Base-by-base conservation (phyloP, 2,888 invertebrate genomes). In the Nemotelus pantherinus region DNA sequence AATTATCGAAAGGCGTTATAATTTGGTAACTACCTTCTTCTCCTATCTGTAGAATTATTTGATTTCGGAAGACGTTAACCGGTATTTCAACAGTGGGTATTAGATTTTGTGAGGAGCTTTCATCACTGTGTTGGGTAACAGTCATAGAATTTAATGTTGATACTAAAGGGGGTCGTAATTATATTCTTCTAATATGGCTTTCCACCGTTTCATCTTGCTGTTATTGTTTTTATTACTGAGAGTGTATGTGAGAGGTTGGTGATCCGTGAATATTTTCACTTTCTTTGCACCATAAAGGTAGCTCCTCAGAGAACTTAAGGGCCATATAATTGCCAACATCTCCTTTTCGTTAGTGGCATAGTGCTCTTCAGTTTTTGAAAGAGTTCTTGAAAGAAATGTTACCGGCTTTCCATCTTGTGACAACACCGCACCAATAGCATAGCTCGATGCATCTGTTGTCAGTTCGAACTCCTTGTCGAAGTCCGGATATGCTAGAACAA, bases 151-250 rank as follows among this genome's bases (percentile, higher is more conserved):
- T 53, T 53, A 25, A 25, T 25, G 25, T 25, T 25, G 25, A 25
- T 25, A 25, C 25, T 25, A 25, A 25, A 25, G 25, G 25, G 25
- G 25, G 25, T 25, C 80, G 6, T 82, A 82, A 4, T 82, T 80
- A 64, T 80, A 84, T 77, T 85, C 84, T 76, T 82, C 82, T 81
- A 84, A 75, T 85, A 80, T 25, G 10, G 79, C 77, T 39, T 83
- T 79, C 86, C 86, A 87, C 6, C 86, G 68, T 10, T 83, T 84
- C n/a, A 86, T 80, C 80, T 85, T 83, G 0, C 84, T 83, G 64
- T 84, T 85, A 0, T 85, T 85, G 41, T 60, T 60, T 60, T 43
- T 3, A 10, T 60, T 43, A 39, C 41, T 41, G 25, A 60, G 25
- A 39, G 60, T 2, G 41, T 41, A 60, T 60, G 41, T 39, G 25